Percentiles rank a stretch among this genome's conserved stretches.
Conservation (phyloP, 2,888 invertebrate genomes). For the Lymantria dispar region DNA sequence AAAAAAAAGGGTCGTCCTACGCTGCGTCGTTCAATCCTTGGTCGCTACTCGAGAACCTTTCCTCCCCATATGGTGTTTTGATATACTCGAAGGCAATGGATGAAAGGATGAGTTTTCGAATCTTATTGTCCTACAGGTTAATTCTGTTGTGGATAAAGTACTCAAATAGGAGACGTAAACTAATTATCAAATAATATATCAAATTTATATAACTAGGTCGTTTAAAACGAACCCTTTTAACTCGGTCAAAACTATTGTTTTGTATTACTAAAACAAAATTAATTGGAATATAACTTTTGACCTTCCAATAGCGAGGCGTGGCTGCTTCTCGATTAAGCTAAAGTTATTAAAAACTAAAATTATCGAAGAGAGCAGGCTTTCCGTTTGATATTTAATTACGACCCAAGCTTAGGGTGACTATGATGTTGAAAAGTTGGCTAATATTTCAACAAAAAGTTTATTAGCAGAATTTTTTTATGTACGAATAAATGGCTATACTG, state of each 20-base stretch:
- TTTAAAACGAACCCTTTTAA: neutral
- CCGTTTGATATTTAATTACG: constrained; percentile 33
- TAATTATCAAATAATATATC: neutral
- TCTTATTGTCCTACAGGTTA: too few species aligned
- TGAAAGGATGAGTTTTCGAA: too few species aligned
- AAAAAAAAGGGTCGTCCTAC: too few species aligned
- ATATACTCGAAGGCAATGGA: too few species aligned
- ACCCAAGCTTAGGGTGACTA: neutral
- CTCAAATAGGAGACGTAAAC: too few species aligned
- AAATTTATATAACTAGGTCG: neutral
- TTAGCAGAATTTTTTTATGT: too few species aligned
- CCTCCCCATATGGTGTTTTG: too few species aligned
- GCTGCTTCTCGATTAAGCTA: constrained; percentile 3
- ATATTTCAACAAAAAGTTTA: too few species aligned
- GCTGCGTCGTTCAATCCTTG: too few species aligned
- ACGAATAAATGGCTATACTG: too few species aligned
- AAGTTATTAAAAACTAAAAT: constrained; percentile 32
- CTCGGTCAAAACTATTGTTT: neutral
- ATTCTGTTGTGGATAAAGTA: too few species aligned
- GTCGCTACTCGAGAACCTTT: too few species aligned
- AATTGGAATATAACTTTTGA: constrained; percentile 3
- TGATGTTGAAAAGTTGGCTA: neutral
- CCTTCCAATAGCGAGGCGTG: neutral
- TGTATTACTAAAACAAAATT: constrained; percentile 2
- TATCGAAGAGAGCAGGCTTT: constrained; percentile 18